A percentile compares a stretch with the other conserved stretches of the same genome.
phyloP scores from a whole-genome alignment of 1,140 invertebrate genomes.

The Oryzaephilus surinamensis region DNA sequence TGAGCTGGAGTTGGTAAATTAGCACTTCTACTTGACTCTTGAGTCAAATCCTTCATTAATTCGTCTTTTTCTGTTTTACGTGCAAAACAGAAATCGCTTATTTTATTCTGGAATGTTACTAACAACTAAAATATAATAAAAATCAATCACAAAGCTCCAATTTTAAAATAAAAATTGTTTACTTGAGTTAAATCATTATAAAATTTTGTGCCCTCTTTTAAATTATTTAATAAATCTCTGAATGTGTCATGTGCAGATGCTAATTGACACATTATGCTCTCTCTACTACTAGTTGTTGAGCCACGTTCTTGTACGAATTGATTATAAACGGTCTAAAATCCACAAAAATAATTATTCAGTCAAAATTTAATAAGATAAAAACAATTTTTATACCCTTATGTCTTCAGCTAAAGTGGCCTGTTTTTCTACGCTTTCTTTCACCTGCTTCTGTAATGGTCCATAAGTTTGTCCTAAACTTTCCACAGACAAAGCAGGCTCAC shows the following conservation, averaged over 20 bases:
- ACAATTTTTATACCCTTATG: slow-evolving; percentile 53
- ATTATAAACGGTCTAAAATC: slow-evolving; percentile 53
- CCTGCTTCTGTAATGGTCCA: slow-evolving; percentile 70
- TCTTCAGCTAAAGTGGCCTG: slow-evolving; percentile 70
- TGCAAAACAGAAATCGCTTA: slow-evolving; percentile 88
- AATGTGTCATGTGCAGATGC: slow-evolving; percentile 85
- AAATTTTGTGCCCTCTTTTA: slow-evolving; percentile 94
- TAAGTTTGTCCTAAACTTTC: slow-evolving; percentile 70
- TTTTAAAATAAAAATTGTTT: slow-evolving; percentile 37
- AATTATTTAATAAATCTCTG: slow-evolving; percentile 79
- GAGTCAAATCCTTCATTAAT: slow-evolving; percentile 39
- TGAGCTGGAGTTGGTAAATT: slow-evolving; percentile 38
- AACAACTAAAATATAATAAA: too few species aligned
- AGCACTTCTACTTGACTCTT: slow-evolving; percentile 54
- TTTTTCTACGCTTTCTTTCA: slow-evolving; percentile 60
- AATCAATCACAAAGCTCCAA: neutral
- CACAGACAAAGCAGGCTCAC: slow-evolving; percentile 71
- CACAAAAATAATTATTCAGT: neutral
- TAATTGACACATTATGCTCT: slow-evolving; percentile 73
- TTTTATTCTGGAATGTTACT: slow-evolving; percentile 93
- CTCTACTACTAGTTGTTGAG: slow-evolving; percentile 54
- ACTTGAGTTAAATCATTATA: slow-evolving; percentile 95
- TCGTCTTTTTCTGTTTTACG: slow-evolving; percentile 10
- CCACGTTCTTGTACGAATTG: slow-evolving; percentile 65
- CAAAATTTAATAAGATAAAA: slow-evolving; percentile 3